These are phyloP conservation scores for Theocolax elegans DNA, from an alignment of 1,140 invertebrate genomes.

Conservation along the genomic window DNA sequence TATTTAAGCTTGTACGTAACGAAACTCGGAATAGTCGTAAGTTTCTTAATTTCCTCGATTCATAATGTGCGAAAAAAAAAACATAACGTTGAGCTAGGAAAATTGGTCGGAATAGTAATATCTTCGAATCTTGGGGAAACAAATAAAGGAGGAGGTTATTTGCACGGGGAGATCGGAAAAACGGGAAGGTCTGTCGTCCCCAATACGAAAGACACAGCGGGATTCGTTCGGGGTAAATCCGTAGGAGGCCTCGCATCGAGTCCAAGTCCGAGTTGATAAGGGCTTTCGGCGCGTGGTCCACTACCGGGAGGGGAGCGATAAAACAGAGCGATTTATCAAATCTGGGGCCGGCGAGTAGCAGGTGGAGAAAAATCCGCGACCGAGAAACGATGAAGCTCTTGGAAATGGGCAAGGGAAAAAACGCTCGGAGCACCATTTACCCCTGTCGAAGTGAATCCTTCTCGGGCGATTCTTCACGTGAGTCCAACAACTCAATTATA, in stretches of 20 bases:
- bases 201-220: slow-evolving; percentile 25
- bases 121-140: slow-evolving; percentile 24
- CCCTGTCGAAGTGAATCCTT: slow-evolving; percentile 32
- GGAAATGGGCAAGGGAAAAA: slow-evolving; percentile 3
- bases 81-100: neutral
- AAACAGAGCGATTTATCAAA: slow-evolving; percentile 60
- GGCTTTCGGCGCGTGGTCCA: slow-evolving; percentile 46
- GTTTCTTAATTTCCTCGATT: neutral
- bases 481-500: slow-evolving; percentile 33
- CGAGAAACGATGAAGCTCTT: slow-evolving; percentile 48
- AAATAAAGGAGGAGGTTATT: slow-evolving; percentile 7
- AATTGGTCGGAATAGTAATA: slow-evolving; percentile 15
- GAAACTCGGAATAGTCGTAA: neutral
- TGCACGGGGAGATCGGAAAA: neutral
- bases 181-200: slow-evolving; percentile 3
- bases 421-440: slow-evolving; percentile 21
- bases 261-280: slow-evolving; percentile 56
- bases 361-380: slow-evolving; percentile 53
- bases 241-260: slow-evolving; percentile 29
- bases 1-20: no score
- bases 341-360: slow-evolving; percentile 51
- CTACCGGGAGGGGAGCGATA: slow-evolving; percentile 44
- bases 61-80: neutral
- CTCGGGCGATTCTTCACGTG: slow-evolving; percentile 4
- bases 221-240: slow-evolving; percentile 42